Conservation (phyloP, 2,113 vertebrate genomes). For the Mustela nigripes region DNA sequence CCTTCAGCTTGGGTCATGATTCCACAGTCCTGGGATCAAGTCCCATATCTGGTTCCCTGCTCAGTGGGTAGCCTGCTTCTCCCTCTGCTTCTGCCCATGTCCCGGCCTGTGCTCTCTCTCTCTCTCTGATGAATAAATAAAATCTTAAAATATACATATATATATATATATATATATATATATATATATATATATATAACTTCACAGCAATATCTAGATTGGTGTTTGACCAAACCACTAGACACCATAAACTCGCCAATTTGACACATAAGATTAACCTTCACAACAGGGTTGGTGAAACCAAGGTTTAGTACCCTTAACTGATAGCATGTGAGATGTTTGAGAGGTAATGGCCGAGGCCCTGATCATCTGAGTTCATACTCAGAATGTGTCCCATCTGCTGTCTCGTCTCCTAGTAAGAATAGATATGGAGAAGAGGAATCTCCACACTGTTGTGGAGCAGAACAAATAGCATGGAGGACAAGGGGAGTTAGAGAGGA, state of each 20-base stretch:
- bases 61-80: too few species aligned
- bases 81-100: too few species aligned
- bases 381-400: background rate
- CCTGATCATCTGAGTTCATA: background rate
- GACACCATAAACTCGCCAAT: background rate
- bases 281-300: background rate
- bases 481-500: too few species aligned
- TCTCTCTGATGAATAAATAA: too few species aligned
- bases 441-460: too few species aligned
- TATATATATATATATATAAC: background rate
- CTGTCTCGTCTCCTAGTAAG: rapidly evolving
- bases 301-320: background rate
- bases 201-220: background rate
- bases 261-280: background rate
- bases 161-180: too few species aligned
- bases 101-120: too few species aligned
- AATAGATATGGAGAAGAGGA: background rate
- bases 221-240: background rate
- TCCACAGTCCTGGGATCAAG: too few species aligned
- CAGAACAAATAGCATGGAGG: too few species aligned
- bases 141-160: too few species aligned
- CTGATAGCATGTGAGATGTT: background rate
- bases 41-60: too few species aligned
- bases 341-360: rapidly evolving
- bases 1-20: too few species aligned